Evolutionary conservation across 2,113 vertebrate species (phyloP), one percentile per base, ranked within the genome.

Genomic region (Octodon degus): DNA sequence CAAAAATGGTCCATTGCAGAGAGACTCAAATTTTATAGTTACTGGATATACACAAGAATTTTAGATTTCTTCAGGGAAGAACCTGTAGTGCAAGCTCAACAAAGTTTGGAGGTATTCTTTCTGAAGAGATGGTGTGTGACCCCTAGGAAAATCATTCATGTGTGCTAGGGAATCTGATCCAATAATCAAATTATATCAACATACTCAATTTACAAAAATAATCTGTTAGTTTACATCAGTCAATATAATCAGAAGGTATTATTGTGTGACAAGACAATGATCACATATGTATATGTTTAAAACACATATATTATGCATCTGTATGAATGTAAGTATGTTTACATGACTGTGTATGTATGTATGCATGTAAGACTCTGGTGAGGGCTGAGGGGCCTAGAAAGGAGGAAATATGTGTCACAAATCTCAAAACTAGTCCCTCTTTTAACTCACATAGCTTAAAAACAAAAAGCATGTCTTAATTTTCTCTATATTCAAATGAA

Each of bases 401-500:
- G 19, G 60, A 81, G 37, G 27, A 14, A 87, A 43, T 53, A 74
- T 24, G 5, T 83, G 62, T 37, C 90, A 14, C 4, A 85, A 8
- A 94, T 93, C 92, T 20, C 10, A 82, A 82, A 95, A 70, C 27
- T 37, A 24, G 37, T 40, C 34, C 19, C 5, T 40, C 58, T n/a
- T 85, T 53, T 65, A 95, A 90, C 3, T 27, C 8, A 70, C 0
- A 5, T 60, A n/a, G 20, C 63, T 87, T 43, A 25, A 68, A 14
- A 14, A 37, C 22, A n/a, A 65, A 96, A 85, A 88, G 3, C 83
- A 37, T 63, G 27, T 74, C 62, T 93, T 92, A 43, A 37, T 90
- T 68, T 93, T 20, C 30, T 80, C 90, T 25, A 22, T 85, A n/a
- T 70, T 85, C 50, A 88, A 90, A 94, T 53, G 55, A 87, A 81